Evolutionary conservation across 1,140 invertebrate genomes (phyloP).

Genomic region (Onthophagus taurus): DNA sequence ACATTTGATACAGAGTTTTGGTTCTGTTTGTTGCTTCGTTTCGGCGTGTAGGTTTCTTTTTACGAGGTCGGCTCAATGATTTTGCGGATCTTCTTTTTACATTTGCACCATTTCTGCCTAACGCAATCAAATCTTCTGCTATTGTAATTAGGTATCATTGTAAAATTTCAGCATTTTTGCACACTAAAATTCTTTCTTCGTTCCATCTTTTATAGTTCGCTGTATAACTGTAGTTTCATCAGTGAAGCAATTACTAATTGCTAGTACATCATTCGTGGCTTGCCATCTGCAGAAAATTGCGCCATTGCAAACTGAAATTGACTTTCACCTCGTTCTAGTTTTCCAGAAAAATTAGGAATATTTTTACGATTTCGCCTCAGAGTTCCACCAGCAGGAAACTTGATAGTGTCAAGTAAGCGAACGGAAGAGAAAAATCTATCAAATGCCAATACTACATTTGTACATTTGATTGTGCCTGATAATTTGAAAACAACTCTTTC

Average conservation of each 20-base stretch:
- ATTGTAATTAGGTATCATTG: not conserved
- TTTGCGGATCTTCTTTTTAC: not conserved
- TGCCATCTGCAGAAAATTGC: not conserved
- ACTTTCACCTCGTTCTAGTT: not conserved
- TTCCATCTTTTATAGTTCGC: not conserved
- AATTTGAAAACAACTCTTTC: not conserved
- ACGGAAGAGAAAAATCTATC: not conserved
- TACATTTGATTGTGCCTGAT: not conserved
- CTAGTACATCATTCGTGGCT: not conserved
- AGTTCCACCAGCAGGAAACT: not conserved
- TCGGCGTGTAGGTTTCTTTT: not conserved
- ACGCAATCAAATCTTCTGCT: not conserved
- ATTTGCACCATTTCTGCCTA: not conserved
- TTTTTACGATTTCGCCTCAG: slow-evolving; percentile 1
- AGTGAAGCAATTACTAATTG: not conserved
- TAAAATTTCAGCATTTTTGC: not conserved
- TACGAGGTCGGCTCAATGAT: not conserved
- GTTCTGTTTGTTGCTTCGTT: not conserved
- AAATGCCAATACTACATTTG: not conserved
- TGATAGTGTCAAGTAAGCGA: not conserved
- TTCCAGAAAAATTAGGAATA: not conserved
- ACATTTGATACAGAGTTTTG: not conserved
- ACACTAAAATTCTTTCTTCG: not conserved
- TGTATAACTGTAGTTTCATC: not conserved
- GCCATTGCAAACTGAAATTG: not conserved